Evolutionary conservation across 2,888 invertebrate genomes (phyloP).

Genomic region (Eledone cirrhosa): DNA sequence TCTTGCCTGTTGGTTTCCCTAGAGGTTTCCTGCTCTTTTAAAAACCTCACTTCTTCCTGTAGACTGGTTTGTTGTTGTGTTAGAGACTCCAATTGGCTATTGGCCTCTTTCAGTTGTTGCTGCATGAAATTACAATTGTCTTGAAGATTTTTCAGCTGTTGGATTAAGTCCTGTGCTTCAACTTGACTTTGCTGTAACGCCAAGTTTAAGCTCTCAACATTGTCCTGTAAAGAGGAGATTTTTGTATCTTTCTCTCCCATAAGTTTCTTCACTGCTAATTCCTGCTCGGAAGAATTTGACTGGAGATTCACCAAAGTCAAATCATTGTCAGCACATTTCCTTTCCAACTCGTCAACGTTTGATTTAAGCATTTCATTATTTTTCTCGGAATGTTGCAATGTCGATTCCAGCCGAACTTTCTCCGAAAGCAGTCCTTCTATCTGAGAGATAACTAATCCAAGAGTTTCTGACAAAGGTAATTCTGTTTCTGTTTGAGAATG

Average conservation of each 20-base stretch:
- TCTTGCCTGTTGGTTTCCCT: slow-evolving; percentile 24
- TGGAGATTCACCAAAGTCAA: neutral
- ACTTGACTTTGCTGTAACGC: neutral
- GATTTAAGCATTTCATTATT: neutral
- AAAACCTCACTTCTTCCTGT: neutral
- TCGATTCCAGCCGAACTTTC: neutral
- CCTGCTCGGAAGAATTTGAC: neutral
- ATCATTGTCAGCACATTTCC: neutral
- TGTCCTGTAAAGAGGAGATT: slow-evolving; percentile 9
- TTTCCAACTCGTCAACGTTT: neutral
- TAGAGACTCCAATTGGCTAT: neutral
- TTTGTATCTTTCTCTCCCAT: slow-evolving; percentile 17
- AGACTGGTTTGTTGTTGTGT: neutral
- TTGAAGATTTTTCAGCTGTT: neutral
- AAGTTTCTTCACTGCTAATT: neutral
- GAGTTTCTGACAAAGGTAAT: no score
- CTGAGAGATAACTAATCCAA: neutral
- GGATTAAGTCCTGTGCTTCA: neutral
- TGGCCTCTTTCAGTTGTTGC: neutral
- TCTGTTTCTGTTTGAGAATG: no score
- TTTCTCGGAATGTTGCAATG: neutral
- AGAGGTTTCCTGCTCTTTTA: slow-evolving; percentile 16
- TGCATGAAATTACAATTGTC: neutral
- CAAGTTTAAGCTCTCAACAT: neutral
- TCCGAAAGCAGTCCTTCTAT: neutral